These are phyloP conservation scores for Andrena bicolor DNA, from an alignment of 2,888 invertebrate genomes.

Conservation along the genomic window DNA sequence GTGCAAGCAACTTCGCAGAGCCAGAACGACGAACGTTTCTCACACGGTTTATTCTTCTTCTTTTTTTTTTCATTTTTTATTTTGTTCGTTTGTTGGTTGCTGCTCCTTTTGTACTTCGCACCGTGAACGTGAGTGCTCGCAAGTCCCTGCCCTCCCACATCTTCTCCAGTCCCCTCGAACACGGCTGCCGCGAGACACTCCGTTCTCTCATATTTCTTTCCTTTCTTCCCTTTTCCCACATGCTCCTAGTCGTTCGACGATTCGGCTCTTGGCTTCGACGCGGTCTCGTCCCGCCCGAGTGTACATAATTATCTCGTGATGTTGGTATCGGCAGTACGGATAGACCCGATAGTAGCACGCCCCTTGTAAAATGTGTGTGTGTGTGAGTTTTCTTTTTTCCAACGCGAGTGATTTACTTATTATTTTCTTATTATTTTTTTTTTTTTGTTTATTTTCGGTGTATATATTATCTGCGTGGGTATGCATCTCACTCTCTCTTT, in stretches of 20 bases:
- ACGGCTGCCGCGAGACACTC: conserved; percentile 31
- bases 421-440: conserved; percentile 43
- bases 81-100: neutral
- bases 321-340: conserved; percentile 70
- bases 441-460: conserved; percentile 61
- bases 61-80: neutral
- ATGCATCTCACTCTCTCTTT: conserved; percentile 71
- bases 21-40: conserved; percentile 67
- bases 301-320: conserved; percentile 26
- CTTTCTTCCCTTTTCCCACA: neutral
- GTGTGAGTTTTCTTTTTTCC: conserved; percentile 27
- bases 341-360: conserved; percentile 79
- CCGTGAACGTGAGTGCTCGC: conserved; percentile 43
- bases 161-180: conserved; percentile 10
- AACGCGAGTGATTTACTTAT: conserved; percentile 65
- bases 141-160: conserved; percentile 33
- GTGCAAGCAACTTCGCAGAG: conserved; percentile 69
- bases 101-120: conserved; percentile 62
- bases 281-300: conserved; percentile 30
- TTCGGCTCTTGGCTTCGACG: conserved; percentile 50
- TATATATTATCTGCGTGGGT: conserved; percentile 79
- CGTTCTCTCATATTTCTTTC: neutral
- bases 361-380: conserved; percentile 75
- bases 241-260: conserved; percentile 46
- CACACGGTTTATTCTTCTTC: neutral